Conservation (phyloP, 2,888 invertebrate genomes). For the Drosophila pseudotakahashii region DNA sequence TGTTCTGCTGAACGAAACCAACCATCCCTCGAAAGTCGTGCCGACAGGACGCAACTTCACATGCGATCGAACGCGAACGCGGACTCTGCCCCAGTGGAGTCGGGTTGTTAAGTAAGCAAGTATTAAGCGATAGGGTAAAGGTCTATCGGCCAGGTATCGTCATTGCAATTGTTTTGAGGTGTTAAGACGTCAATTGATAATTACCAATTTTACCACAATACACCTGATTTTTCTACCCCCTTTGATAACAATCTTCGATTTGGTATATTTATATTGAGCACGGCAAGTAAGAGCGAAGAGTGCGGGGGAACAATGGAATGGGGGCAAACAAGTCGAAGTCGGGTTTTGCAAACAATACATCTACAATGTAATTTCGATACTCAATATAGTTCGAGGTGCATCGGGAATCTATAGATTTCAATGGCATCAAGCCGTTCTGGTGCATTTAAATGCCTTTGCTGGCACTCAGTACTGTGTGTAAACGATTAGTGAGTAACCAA, state of each 20-base stretch:
- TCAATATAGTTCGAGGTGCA: not conserved
- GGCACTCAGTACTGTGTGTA: not conserved
- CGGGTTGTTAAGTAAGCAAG: not conserved
- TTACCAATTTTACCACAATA: conserved; percentile 1
- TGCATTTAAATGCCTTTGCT: not conserved
- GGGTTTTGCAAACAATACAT: conserved; percentile 1
- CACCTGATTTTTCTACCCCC: not conserved
- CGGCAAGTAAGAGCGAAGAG: not conserved
- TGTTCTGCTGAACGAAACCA: no score
- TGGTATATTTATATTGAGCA: no score
- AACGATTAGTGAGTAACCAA: no score
- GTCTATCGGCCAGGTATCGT: conserved; percentile 23
- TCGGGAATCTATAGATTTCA: not conserved
- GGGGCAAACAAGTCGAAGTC: conserved; percentile 1
- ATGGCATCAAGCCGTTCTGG: not conserved
- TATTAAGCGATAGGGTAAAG: conserved; percentile 18
- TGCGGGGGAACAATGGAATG: not conserved
- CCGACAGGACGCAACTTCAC: not conserved
- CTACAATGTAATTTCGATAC: conserved; percentile 1
- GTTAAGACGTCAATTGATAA: conserved; percentile 6
- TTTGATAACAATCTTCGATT: not conserved
- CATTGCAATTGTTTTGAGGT: conserved; percentile 13
- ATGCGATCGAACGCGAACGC: not conserved
- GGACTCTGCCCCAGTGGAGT: not conserved
- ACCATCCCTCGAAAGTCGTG: not conserved